Evolutionary conservation across 53 echinoderm and acorn worm species (phyloP).

Genomic region (Hippasteria phrygiana): DNA sequence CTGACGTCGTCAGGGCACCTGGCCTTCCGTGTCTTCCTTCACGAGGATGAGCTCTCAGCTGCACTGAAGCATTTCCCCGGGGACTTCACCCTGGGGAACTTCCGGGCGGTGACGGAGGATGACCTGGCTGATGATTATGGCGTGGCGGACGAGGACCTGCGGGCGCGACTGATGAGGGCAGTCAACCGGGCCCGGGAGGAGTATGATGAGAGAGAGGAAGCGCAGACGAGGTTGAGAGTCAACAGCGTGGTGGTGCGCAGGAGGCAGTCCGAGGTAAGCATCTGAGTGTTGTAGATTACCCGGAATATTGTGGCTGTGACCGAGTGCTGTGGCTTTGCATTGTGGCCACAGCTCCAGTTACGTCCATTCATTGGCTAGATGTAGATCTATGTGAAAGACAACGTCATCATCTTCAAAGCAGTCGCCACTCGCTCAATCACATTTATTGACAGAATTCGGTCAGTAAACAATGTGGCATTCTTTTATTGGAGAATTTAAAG

Average conservation of each 20-base stretch:
- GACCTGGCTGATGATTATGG: conserved; percentile 88
- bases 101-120: conserved; percentile 94
- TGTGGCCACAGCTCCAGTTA: not conserved
- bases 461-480: no score
- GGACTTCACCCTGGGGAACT: conserved; percentile 92
- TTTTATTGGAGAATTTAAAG: no score
- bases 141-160: conserved; percentile 60
- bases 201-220: conserved; percentile 83
- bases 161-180: conserved; percentile 83
- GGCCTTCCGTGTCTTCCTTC: conserved; percentile 82
- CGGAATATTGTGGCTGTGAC: no score
- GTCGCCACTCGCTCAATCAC: no score
- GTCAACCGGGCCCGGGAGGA: conserved; percentile 83
- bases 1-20: conserved; percentile 57
- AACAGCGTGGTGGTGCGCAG: conserved; percentile 21
- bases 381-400: no score
- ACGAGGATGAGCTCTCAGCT: conserved; percentile 71
- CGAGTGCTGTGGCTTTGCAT: not conserved
- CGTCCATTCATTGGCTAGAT: not conserved
- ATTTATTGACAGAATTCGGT: no score
- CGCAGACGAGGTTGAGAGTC: conserved; percentile 52
- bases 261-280: conserved; percentile 52
- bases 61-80: conserved; percentile 74
- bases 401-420: no score
- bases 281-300: not conserved